phyloP scores from a whole-genome alignment of 2,113 vertebrate genomes.

The Danionella cerebrum region DNA sequence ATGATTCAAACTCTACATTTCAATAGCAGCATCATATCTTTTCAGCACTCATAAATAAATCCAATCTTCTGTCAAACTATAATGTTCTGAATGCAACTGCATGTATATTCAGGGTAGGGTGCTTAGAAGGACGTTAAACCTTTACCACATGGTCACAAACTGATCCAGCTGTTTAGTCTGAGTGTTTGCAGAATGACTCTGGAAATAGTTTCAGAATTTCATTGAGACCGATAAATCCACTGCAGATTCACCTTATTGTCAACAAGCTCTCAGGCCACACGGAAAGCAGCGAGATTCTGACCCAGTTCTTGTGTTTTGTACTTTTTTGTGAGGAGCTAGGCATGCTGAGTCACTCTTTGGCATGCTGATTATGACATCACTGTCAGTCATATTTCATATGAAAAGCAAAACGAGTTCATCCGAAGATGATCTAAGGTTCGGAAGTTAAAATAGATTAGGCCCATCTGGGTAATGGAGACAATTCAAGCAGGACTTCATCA shows the following conservation, averaged over 20 bases:
- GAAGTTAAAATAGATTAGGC: neutral
- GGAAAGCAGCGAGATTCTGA: neutral
- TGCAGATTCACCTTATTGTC: constrained; percentile 15
- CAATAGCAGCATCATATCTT: too few relatives aligned
- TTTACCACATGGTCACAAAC: neutral
- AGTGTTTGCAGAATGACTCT: neutral
- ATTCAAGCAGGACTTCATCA: too few relatives aligned
- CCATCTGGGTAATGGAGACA: too few relatives aligned
- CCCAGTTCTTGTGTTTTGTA: constrained; percentile 3
- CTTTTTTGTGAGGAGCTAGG: constrained; percentile 20
- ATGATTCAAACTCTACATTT: neutral
- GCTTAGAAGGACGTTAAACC: neutral
- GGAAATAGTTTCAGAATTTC: neutral
- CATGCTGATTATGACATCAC: constrained; percentile 1
- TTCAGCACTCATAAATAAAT: too few relatives aligned
- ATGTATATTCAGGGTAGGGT: neutral
- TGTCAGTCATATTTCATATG: constrained; percentile 2
- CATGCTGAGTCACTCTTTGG: constrained; percentile 24
- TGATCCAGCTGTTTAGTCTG: constrained; percentile 3
- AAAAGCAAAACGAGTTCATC: neutral
- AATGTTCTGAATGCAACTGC: neutral
- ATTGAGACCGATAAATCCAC: constrained; percentile 3
- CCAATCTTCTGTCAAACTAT: neutral
- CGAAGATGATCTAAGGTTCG: neutral
- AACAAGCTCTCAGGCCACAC: constrained; percentile 9